Evolutionary conservation across 2,113 vertebrate genomes (phyloP), one percentile per base, ranked within the genome.

Genomic region (Xenus cinereus): DNA sequence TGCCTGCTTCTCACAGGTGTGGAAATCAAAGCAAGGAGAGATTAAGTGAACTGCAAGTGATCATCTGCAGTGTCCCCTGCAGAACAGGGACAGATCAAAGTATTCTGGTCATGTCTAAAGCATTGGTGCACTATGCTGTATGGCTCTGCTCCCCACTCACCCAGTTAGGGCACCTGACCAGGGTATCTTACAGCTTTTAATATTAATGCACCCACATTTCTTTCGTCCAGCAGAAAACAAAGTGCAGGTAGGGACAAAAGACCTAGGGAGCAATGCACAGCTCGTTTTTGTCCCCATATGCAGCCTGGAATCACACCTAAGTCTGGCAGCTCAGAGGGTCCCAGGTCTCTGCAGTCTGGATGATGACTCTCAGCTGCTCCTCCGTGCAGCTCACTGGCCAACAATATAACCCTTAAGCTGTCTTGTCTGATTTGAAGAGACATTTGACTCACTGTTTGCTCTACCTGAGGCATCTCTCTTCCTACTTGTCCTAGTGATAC

Each of bases 391-490:
- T 83, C 30, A 11, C 24, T 2, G 1, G 30, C 43, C 68, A 56
- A 60, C 51, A 51, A 54, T 30, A 60, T 11, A 72, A 45, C 45
- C 79, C 67, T 48, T 69, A 62, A 92, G 86, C 60, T 72, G 68
- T 39, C 51, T 78, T 51, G n/a, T 60, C 46, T 84, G 84, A 89
- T 94, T 43, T 64, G 87, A 87, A 94, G 54, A 95, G 84, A 86
- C 84, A 56, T 87, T 69, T 94, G 87, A 91, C 56, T 90, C 94
- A 90, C 75, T 91, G 30, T 88, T 73, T 91, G 89, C 66, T 87
- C 89, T 79, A 96, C 89, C 87, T 81, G 60, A 94, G 91, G 87
- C 94, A 60, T 81, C 27, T 39, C 43, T 75, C 69, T 86, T 94
- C 50, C 67, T 87, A 9, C 74, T 69, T 96, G 66, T 85, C 87